Evolutionary conservation across 2,888 invertebrate species (phyloP).

Genomic region (Eledona agricola): DNA sequence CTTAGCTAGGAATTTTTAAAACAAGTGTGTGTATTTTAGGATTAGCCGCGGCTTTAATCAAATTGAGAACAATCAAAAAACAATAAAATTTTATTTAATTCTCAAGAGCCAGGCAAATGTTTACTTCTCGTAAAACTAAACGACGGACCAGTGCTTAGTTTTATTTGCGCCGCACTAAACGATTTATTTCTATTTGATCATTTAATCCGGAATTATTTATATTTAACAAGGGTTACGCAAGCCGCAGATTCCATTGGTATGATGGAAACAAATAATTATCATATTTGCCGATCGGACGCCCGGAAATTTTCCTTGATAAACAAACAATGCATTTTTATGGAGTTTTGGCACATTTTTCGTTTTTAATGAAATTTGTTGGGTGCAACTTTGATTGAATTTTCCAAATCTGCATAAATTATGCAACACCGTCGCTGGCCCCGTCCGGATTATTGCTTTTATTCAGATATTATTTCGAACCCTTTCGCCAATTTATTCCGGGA

Average conservation of each 20-base stretch:
- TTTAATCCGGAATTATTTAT: constrained; percentile 15
- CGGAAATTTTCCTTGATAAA: background rate
- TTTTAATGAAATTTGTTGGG: background rate
- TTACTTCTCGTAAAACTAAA: constrained; percentile 16
- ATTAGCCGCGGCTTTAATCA: background rate
- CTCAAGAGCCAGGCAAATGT: constrained; percentile 4
- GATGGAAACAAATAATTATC: no score
- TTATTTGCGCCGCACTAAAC: constrained; percentile 17
- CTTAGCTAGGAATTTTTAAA: background rate
- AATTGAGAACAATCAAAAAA: constrained; percentile 3
- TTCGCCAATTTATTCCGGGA: no score
- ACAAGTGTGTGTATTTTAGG: background rate
- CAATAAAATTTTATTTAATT: constrained; percentile 8
- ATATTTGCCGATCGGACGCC: no score
- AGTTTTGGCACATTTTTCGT: constrained; percentile 4
- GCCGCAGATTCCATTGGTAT: constrained; percentile 5
- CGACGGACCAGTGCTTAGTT: constrained; percentile 7
- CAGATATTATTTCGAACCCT: no score
- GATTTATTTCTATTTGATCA: constrained; percentile 22
- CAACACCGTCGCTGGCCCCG: no score
- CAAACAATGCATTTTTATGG: constrained; percentile 12
- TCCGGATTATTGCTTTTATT: no score
- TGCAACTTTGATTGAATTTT: constrained; percentile 2
- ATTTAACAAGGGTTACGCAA: constrained; percentile 4
- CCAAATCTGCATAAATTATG: constrained; percentile 1